These are phyloP conservation scores for Eupithecia abbreviata DNA, from an alignment of 2,888 invertebrate species.

Conservation along the genomic window DNA sequence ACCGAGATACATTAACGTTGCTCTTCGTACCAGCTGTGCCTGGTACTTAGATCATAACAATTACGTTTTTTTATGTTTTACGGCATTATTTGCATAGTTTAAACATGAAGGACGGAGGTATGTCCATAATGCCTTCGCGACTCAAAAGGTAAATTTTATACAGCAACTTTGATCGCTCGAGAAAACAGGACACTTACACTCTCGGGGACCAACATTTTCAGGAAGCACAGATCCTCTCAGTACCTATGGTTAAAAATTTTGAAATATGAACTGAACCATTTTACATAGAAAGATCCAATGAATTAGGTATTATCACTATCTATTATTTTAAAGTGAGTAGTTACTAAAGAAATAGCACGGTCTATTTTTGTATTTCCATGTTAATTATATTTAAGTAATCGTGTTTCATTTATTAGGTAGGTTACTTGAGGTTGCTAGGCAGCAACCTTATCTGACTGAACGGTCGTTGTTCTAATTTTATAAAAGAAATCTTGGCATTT, in stretches of 20 bases:
- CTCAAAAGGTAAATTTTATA: slow-evolving; percentile 2
- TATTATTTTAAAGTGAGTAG: no score
- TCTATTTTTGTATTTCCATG: no score
- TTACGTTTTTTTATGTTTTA: slow-evolving; percentile 25
- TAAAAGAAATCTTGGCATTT: no score
- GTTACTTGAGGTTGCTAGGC: not conserved
- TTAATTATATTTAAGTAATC: no score
- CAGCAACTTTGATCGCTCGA: not conserved
- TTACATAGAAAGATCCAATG: not conserved
- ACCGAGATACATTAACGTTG: slow-evolving; percentile 20
- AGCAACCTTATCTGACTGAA: not conserved
- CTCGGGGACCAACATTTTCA: not conserved
- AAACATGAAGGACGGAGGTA: slow-evolving; percentile 4
- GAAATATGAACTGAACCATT: not conserved
- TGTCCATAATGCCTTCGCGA: not conserved
- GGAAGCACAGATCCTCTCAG: not conserved
- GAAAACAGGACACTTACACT: not conserved
- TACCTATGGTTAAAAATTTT: not conserved
- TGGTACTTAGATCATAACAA: slow-evolving; percentile 30
- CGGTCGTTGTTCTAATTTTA: not conserved
- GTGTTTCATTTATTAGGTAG: no score
- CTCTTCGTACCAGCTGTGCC: slow-evolving; percentile 22
- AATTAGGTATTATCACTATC: no score
- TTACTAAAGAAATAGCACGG: no score
- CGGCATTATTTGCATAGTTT: slow-evolving; percentile 21